Evolutionary conservation across 2,113 vertebrate genomes (phyloP).

Genomic region (Misgurnus mizolepis): DNA sequence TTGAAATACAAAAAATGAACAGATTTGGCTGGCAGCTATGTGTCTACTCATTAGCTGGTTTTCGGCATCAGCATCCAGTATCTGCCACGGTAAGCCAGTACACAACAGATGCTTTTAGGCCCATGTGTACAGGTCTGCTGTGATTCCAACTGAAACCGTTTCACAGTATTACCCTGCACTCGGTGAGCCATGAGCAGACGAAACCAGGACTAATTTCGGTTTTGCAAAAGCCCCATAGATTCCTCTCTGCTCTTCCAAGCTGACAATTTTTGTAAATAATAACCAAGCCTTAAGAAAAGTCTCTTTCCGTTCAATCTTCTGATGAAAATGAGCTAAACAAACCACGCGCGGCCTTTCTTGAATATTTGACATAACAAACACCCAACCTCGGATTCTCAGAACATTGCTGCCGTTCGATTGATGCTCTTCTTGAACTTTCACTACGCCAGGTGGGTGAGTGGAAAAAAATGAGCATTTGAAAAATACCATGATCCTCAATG

Average conservation of each 20-base stretch:
- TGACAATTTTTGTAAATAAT: not conserved
- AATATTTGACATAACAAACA: not conserved
- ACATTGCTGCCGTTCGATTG: not conserved
- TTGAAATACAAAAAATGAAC: not conserved
- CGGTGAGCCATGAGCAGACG: not conserved
- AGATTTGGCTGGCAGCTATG: conserved; percentile 2
- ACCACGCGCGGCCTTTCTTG: no score
- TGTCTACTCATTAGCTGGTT: conserved; percentile 14
- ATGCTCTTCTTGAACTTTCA: not conserved
- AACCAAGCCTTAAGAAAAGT: not conserved
- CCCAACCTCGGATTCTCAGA: not conserved
- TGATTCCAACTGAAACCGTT: not conserved
- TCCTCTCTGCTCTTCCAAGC: not conserved
- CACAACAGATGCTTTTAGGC: conserved; percentile 20
- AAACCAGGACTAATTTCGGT: not conserved
- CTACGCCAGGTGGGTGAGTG: not conserved
- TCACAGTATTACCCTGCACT: not conserved
- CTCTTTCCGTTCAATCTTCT: no score
- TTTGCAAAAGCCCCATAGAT: not conserved
- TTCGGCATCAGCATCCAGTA: not conserved
- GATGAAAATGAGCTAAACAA: no score
- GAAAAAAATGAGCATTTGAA: conserved; percentile 33
- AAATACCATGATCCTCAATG: not conserved
- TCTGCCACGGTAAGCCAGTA: conserved; percentile 6
- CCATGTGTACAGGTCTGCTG: not conserved